phyloP scores from a whole-genome alignment of 2,888 invertebrate species.

The Drosophila incognita region DNA sequence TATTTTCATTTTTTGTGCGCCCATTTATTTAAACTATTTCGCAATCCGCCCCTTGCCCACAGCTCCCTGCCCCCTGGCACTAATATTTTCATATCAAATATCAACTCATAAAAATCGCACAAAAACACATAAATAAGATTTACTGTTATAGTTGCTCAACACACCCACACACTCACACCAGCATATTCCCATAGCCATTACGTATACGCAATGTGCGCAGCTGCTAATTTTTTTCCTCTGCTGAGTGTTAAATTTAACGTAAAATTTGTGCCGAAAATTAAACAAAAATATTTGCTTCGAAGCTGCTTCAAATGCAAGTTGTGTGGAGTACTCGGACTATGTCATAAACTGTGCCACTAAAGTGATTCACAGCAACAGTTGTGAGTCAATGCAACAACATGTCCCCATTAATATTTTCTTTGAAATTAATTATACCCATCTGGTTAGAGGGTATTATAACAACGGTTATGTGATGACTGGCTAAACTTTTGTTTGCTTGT shows the following conservation, averaged over 20 bases:
- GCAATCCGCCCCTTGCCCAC: slow-evolving; percentile 3
- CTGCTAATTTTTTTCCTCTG: neutral
- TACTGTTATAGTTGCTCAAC: slow-evolving; percentile 66
- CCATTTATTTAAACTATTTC: slow-evolving; percentile 76
- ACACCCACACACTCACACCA: slow-evolving; percentile 17
- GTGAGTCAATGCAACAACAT: neutral
- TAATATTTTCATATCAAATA: slow-evolving; percentile 55
- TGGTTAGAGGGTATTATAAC: slow-evolving; percentile 22
- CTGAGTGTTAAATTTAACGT: slow-evolving; percentile 71
- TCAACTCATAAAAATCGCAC: slow-evolving; percentile 79
- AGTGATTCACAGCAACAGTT: neutral
- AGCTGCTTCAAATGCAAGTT: slow-evolving; percentile 40
- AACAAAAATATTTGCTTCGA: slow-evolving; percentile 65
- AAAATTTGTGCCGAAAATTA: slow-evolving; percentile 64
- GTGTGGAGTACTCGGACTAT: neutral
- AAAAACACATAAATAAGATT: slow-evolving; percentile 77
- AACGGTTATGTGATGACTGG: neutral
- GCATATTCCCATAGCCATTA: slow-evolving; percentile 39
- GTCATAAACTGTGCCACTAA: neutral
- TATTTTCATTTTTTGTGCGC: slow-evolving; percentile 33
- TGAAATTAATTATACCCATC: too few relatives aligned
- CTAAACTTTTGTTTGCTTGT: slow-evolving; percentile 25
- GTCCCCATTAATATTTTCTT: neutral
- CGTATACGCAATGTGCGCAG: slow-evolving; percentile 56
- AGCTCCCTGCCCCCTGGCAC: neutral